Evolutionary conservation across 2,888 invertebrate genomes (phyloP), one percentile per base, ranked within the genome.

Genomic region (Acrocera orbiculus): DNA sequence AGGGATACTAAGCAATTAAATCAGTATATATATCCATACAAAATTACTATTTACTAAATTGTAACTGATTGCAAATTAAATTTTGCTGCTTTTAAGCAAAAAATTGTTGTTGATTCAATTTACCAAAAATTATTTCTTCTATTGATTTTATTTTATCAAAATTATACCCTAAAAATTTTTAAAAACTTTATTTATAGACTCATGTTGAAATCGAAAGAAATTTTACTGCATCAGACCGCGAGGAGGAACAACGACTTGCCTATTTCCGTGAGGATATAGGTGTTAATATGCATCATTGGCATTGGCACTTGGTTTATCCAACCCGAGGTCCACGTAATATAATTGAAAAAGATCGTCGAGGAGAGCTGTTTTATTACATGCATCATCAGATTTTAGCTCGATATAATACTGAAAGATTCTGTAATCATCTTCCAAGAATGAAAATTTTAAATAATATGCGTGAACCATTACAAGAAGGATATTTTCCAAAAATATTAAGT

Each of bases 301-400:
- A 86, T 52, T 86, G 85, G 86, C 86, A 87, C 56, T 65, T 86
- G 44, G 83, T 85, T 2, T 86, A 85, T 53, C 83, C 85, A 1
- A 73, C 72, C 52, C 70, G 73, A 36, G 70, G 73, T 0, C 64
- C 67, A 13, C 48, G 51, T 10, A 56, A 61, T 25, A 70, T 80
- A 25, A 79, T 83, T 4, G 65, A 65, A 30, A 82, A 83, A 51
- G 72, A 78, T 53, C 65, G 77, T 38, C 67, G 76, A 25, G 77
- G 78, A 10, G 77, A 78, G 54, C 58, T 78, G 3, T 78, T 78
- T 54, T 78, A 70, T 47, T 77, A 74, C 49, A 76, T 77, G 76
- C 78, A 78, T 46, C 67, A 73, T 43, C 76, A 76, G 41, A 46
- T 58, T 14, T 41, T 64, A 15, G 63, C 63, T 2, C 56, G 81